phyloP scores from a whole-genome alignment of 1,140 invertebrate species.

The Odontomachus brunneus region DNA sequence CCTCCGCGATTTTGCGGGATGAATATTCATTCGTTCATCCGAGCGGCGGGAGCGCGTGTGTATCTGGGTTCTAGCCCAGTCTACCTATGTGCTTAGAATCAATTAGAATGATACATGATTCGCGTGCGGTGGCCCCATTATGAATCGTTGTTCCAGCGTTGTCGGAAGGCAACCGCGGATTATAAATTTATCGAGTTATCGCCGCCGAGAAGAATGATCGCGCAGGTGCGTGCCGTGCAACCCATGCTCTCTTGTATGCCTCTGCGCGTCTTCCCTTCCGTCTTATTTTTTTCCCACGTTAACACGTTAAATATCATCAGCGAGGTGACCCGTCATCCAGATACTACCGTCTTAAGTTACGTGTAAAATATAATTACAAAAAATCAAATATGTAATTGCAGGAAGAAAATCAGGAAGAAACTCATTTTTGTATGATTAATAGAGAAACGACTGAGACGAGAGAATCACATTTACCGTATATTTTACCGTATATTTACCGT shows the following conservation, averaged over 20 bases:
- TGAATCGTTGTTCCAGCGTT: constrained; percentile 65
- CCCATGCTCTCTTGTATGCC: background rate
- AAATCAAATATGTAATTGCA: too few relatives aligned
- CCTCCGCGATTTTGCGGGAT: constrained; percentile 76
- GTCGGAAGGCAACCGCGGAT: constrained; percentile 67
- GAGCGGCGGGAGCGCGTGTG: constrained; percentile 26
- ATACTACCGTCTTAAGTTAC: too few relatives aligned
- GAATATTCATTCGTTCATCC: constrained; percentile 78
- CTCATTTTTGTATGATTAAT: too few relatives aligned
- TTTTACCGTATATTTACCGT: too few relatives aligned
- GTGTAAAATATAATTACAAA: too few relatives aligned
- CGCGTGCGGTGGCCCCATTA: constrained; percentile 77
- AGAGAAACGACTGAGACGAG: too few relatives aligned
- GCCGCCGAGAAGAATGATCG: constrained; percentile 55
- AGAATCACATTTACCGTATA: too few relatives aligned
- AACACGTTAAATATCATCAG: too few relatives aligned
- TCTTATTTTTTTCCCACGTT: background rate
- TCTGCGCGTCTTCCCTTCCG: constrained; percentile 9
- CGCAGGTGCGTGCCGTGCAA: constrained; percentile 17
- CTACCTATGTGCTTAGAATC: constrained; percentile 76
- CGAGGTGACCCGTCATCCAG: too few relatives aligned
- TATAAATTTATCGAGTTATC: constrained; percentile 77
- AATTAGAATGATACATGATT: constrained; percentile 80
- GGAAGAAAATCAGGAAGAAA: too few relatives aligned
- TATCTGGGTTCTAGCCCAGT: constrained; percentile 56